These are phyloP conservation scores for Cremastinae sp. DNA, from an alignment of 2,888 invertebrate species.

Conservation along the genomic window DNA sequence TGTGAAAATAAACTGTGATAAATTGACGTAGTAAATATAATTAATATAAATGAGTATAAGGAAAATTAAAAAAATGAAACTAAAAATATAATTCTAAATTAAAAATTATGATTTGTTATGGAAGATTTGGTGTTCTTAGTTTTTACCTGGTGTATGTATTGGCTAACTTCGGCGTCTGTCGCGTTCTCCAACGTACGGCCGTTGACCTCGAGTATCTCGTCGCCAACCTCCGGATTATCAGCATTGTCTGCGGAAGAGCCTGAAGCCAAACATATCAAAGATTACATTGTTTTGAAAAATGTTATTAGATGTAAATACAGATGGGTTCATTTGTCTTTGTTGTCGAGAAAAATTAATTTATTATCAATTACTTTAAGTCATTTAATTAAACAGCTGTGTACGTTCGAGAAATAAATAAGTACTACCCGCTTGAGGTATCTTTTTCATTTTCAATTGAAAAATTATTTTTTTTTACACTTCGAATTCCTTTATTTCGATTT, in stretches of 20 bases:
- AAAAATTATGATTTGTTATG: background rate
- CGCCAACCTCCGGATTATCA: conserved; percentile 96
- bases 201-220: conserved; percentile 98
- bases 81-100: background rate
- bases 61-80: background rate
- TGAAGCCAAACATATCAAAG: conserved; percentile 72
- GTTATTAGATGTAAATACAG: background rate
- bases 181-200: conserved; percentile 95
- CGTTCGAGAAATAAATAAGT: too few relatives aligned
- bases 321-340: too few relatives aligned
- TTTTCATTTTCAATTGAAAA: too few relatives aligned
- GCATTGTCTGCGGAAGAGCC: conserved; percentile 94
- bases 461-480: too few relatives aligned
- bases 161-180: conserved; percentile 94
- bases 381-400: too few relatives aligned
- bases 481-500: too few relatives aligned
- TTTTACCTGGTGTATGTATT: conserved; percentile 95
- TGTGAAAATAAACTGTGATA: background rate
- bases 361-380: background rate
- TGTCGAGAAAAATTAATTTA: too few relatives aligned
- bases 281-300: background rate
- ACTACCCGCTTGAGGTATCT: too few relatives aligned
- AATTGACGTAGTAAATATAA: background rate
- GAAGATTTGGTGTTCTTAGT: conserved; percentile 19
- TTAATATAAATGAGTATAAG: background rate